phyloP scores from a whole-genome alignment of 1,140 invertebrate species.

The Maniola jurtina region DNA sequence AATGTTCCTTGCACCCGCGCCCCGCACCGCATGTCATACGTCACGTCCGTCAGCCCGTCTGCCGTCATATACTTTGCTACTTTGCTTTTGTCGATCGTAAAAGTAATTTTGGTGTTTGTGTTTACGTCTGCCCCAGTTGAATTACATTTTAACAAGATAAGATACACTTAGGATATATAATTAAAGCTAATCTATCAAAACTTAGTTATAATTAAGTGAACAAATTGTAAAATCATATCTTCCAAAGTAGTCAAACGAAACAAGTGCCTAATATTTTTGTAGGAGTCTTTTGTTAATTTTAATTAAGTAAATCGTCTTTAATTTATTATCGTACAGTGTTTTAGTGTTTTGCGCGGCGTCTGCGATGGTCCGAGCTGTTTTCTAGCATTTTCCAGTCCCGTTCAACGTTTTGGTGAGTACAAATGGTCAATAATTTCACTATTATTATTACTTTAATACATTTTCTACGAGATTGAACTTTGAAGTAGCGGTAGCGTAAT shows the following conservation, averaged over 20 bases:
- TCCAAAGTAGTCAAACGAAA: constrained; percentile 48
- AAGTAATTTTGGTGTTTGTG: constrained; percentile 38
- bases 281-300: constrained; percentile 57
- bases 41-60: too few species aligned
- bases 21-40: background rate
- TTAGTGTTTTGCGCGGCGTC: constrained; percentile 55
- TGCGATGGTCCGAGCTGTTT: constrained; percentile 75
- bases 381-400: constrained; percentile 68
- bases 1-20: too few species aligned
- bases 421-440: constrained; percentile 1
- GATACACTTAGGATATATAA: background rate
- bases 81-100: constrained; percentile 30
- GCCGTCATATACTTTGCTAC: too few species aligned
- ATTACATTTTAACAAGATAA: background rate
- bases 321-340: constrained; percentile 53
- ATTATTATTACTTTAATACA: too few species aligned
- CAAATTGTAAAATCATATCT: constrained; percentile 28
- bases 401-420: constrained; percentile 72
- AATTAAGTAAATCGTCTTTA: constrained; percentile 42
- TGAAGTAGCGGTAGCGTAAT: too few species aligned
- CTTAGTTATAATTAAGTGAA: constrained; percentile 26
- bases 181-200: constrained; percentile 13
- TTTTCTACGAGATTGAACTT: too few species aligned
- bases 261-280: constrained; percentile 62
- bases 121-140: constrained; percentile 16